Evolutionary conservation across 1,140 invertebrate species (phyloP).

Genomic region (Drosophila jambulina): DNA sequence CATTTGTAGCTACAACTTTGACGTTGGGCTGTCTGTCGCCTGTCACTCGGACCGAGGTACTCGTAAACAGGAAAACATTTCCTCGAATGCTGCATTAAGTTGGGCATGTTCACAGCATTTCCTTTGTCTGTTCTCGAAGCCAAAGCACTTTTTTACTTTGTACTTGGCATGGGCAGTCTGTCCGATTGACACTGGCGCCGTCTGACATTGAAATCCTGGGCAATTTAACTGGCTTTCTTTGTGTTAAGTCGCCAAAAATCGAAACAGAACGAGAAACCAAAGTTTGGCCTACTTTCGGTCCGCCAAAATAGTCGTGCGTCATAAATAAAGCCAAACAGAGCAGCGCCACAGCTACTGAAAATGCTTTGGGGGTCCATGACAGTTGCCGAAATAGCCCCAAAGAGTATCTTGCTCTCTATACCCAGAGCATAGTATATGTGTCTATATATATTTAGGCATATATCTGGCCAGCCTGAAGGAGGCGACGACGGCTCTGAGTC

Average conservation of each 20-base stretch:
- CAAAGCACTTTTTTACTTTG: constrained; percentile 19
- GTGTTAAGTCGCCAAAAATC: constrained; percentile 39
- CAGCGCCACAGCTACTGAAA: constrained; percentile 33
- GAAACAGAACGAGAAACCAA: constrained; percentile 59
- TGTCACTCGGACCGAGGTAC: constrained; percentile 55
- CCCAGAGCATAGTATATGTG: constrained; percentile 4
- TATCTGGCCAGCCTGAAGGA: constrained; percentile 25
- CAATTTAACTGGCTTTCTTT: constrained; percentile 59
- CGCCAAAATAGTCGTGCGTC: constrained; percentile 53
- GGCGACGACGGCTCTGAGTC: constrained; percentile 47
- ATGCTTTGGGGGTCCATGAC: constrained; percentile 39
- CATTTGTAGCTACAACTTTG: constrained; percentile 80
- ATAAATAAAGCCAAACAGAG: constrained; percentile 39
- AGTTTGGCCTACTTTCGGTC: constrained; percentile 68
- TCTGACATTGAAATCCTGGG: constrained; percentile 70
- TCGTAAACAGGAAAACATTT: constrained; percentile 70
- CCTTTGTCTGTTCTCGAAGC: constrained; percentile 28
- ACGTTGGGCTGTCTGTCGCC: constrained; percentile 61
- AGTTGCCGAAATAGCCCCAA: constrained; percentile 61
- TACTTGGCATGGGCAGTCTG: constrained; percentile 37
- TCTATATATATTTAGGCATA: constrained; percentile 17
- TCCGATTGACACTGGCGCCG: constrained; percentile 49
- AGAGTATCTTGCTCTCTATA: constrained; percentile 38
- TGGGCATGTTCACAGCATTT: constrained; percentile 55
- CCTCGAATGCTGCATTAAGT: constrained; percentile 46